Evolutionary conservation across 2,888 invertebrate species (phyloP).

Genomic region (Craniophora ligustri): DNA sequence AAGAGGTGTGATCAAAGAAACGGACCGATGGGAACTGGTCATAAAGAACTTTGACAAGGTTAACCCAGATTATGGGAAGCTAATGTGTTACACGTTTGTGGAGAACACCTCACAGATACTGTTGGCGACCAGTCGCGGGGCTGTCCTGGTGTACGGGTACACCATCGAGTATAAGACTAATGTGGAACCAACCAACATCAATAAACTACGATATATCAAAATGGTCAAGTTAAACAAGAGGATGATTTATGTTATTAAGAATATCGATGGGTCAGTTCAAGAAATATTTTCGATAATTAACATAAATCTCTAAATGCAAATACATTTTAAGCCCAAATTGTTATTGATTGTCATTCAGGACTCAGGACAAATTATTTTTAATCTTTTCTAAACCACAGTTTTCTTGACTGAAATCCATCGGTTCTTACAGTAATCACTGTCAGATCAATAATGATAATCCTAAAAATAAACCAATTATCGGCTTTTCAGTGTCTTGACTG

Average conservation of each 20-base stretch:
- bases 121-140: slow-evolving; percentile 84
- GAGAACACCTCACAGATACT: slow-evolving; percentile 82
- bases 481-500: no score
- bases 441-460: no score
- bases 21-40: slow-evolving; percentile 73
- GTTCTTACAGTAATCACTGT: no score
- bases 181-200: slow-evolving; percentile 65
- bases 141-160: slow-evolving; percentile 84
- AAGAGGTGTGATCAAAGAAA: slow-evolving; percentile 72
- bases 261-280: slow-evolving; percentile 82
- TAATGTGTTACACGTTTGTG: slow-evolving; percentile 87
- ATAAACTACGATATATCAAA: slow-evolving; percentile 82
- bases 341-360: no score
- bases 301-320: no score
- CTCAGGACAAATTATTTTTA: no score
- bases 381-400: no score
- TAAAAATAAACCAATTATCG: no score
- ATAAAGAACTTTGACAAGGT: slow-evolving; percentile 64
- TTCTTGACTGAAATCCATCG: no score
- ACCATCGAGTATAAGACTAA: slow-evolving; percentile 74
- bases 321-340: no score
- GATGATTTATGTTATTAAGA: slow-evolving; percentile 82
- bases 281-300: no score
- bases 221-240: slow-evolving; percentile 78
- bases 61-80: slow-evolving; percentile 72